Percentiles rank a stretch among this genome's conserved stretches.
phyloP scores from a whole-genome alignment of 2,113 vertebrate genomes.

The Scomber japonicus region DNA sequence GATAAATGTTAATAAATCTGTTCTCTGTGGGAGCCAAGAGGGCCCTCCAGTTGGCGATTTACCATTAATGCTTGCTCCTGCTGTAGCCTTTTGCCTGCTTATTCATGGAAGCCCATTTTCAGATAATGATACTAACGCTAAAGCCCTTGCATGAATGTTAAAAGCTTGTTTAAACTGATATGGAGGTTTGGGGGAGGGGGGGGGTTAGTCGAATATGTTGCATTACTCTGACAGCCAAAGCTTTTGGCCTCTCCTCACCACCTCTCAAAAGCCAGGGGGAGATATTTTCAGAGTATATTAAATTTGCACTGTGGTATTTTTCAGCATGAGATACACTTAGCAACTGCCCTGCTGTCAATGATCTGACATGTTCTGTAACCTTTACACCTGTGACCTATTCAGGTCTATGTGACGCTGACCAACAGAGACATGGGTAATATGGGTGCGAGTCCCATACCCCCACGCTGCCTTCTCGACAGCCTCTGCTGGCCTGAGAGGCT shows the following conservation, averaged over 20 bases:
- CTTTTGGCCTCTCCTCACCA: constrained; percentile 39
- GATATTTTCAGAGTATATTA: constrained; percentile 25
- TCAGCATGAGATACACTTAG: constrained; percentile 20
- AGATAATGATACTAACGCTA: constrained; percentile 60
- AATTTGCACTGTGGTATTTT: constrained; percentile 27
- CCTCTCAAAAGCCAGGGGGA: constrained; percentile 20
- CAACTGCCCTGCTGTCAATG: constrained; percentile 29
- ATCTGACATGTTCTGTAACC: constrained; percentile 53
- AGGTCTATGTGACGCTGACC: constrained; percentile 46
- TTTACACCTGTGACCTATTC: constrained; percentile 72
- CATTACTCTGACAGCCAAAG: constrained; percentile 35
- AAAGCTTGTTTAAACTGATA: constrained; percentile 70
- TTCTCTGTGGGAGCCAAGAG: constrained; percentile 62
- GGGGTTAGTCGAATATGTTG: constrained; percentile 31
- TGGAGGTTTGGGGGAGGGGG: constrained; percentile 32
- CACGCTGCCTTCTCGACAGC: constrained; percentile 47
- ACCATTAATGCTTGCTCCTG: constrained; percentile 54
- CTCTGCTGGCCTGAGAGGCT: constrained; percentile 58
- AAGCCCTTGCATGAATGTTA: constrained; percentile 61
- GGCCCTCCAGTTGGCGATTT: constrained; percentile 58
- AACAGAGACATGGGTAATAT: constrained; percentile 47
- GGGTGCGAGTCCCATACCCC: constrained; percentile 52
- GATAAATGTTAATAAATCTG: constrained; percentile 68
- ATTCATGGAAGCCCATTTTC: constrained; percentile 62
- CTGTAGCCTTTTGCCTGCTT: constrained; percentile 59